phyloP scores from a whole-genome alignment of 2,113 vertebrate species.

The Caranx melampygus region DNA sequence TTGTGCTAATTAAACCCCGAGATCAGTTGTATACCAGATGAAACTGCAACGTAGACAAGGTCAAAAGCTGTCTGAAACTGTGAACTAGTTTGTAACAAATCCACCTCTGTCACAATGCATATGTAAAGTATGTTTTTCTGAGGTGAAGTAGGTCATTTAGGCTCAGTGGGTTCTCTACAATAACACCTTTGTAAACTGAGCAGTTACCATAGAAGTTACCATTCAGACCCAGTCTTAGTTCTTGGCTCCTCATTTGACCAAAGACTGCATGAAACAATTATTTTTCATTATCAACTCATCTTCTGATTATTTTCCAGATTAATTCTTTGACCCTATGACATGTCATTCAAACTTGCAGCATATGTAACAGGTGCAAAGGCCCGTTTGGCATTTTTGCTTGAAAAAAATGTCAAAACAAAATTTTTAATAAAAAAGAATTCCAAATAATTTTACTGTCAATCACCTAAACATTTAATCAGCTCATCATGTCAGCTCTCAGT shows the following conservation, averaged over 20 bases:
- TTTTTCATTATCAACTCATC: neutral
- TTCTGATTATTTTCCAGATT: neutral
- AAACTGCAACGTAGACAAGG: neutral
- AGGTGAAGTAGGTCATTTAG: slow-evolving; percentile 11
- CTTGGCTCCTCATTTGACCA: neutral
- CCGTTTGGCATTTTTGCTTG: neutral
- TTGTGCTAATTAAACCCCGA: slow-evolving; percentile 1
- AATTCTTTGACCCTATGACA: neutral
- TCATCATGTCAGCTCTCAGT: neutral
- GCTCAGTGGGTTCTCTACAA: slow-evolving; percentile 11
- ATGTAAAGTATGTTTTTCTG: slow-evolving; percentile 5
- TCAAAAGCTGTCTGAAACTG: neutral
- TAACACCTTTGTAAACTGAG: slow-evolving; percentile 16
- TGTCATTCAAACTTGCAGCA: too few species aligned
- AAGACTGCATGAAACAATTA: neutral
- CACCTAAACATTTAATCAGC: neutral
- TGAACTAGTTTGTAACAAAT: neutral
- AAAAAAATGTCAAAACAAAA: neutral
- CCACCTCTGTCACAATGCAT: neutral
- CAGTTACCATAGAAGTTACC: slow-evolving; percentile 5
- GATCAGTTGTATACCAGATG: neutral
- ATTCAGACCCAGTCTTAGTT: neutral
- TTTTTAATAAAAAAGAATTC: neutral
- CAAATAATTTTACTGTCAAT: neutral
- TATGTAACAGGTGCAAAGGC: neutral